Conservation (phyloP, 2,113 vertebrate genomes). For the Dromiciops gliroides region DNA sequence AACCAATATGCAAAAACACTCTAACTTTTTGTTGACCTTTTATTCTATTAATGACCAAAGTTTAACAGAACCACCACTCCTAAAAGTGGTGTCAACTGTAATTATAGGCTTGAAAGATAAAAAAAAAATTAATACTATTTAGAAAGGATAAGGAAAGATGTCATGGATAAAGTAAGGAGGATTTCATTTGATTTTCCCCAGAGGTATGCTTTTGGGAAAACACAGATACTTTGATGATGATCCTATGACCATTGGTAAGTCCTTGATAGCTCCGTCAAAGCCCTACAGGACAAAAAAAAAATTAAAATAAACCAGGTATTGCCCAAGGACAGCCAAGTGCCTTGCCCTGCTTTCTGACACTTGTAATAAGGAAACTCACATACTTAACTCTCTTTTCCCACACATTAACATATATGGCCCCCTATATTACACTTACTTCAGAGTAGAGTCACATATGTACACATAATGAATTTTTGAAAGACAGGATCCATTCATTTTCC, state of each 20-base stretch:
- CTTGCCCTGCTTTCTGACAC: not conserved
- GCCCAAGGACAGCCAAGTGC: not conserved
- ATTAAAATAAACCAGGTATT: constrained; percentile 1
- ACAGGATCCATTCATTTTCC: constrained; percentile 19
- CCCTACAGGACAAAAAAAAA: not conserved
- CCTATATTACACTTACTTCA: accelerated
- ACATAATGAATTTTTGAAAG: constrained; percentile 1
- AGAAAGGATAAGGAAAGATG: not conserved
- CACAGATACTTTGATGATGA: not conserved
- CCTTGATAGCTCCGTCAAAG: not conserved
- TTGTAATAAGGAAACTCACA: not conserved
- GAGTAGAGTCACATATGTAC: not conserved
- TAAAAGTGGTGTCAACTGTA: not conserved
- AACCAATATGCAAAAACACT: not conserved
- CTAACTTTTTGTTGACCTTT: not conserved
- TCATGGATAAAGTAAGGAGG: not conserved
- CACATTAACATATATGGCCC: constrained; percentile 7
- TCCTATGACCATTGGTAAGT: not conserved
- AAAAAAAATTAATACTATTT: not conserved
- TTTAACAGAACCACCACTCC: not conserved
- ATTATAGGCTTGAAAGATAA: not conserved
- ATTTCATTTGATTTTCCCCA: not conserved
- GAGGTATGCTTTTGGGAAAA: not conserved
- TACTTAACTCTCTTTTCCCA: not conserved
- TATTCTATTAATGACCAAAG: not conserved